These are phyloP conservation scores for Scaptomyza hsui DNA, from an alignment of 1,140 invertebrate genomes.

Conservation along the genomic window DNA sequence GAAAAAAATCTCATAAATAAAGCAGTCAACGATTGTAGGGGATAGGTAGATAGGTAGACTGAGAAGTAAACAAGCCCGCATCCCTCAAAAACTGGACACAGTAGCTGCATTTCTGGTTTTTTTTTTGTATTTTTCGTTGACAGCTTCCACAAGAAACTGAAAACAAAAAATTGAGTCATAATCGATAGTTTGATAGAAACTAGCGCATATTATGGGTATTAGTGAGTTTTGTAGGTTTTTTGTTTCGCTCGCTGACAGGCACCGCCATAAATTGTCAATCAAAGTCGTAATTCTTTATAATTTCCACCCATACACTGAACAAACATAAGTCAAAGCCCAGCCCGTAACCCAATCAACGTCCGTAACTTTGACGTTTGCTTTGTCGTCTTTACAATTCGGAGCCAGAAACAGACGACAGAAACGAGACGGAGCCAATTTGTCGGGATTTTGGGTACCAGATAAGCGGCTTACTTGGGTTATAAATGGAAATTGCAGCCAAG, in stretches of 20 bases:
- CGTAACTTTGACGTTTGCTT: conserved; percentile 72
- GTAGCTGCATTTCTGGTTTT: conserved; percentile 51
- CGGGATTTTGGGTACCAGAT: conserved; percentile 64
- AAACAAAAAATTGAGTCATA: conserved; percentile 74
- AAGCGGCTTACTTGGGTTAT: conserved; percentile 75
- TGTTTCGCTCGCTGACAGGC: conserved; percentile 34
- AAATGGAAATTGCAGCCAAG: conserved; percentile 76
- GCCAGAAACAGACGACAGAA: neutral
- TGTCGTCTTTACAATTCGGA: conserved; percentile 39
- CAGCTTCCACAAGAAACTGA: conserved; percentile 43
- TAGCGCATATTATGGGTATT: conserved; percentile 52
- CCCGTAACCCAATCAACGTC: conserved; percentile 66
- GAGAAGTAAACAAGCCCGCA: conserved; percentile 52
- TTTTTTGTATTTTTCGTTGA: conserved; percentile 40
- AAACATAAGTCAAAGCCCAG: conserved; percentile 27
- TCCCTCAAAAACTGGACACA: conserved; percentile 46
- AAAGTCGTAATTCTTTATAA: conserved; percentile 59
- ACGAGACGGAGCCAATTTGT: conserved; percentile 63
- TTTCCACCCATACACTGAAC: conserved; percentile 11
- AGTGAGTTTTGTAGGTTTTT: conserved; percentile 36
- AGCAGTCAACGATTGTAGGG: conserved; percentile 51
- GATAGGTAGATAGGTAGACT: conserved; percentile 39
- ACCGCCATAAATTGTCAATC: conserved; percentile 53
- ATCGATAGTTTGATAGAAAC: conserved; percentile 45
- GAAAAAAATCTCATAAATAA: conserved; percentile 63